These are phyloP conservation scores for Polyommatus iphigenia DNA, from an alignment of 2,888 invertebrate genomes.

Conservation along the genomic window DNA sequence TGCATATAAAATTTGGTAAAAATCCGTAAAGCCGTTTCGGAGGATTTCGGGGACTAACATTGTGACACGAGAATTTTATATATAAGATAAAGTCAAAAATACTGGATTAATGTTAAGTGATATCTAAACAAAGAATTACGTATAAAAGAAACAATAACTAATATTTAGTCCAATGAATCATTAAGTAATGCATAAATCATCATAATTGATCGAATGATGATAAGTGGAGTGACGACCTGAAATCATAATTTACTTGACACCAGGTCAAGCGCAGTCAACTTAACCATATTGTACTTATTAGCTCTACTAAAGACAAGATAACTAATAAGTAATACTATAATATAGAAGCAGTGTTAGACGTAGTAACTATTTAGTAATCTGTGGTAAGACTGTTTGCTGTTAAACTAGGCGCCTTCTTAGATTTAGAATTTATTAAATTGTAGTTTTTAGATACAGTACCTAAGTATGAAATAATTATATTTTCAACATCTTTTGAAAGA, in stretches of 20 bases:
- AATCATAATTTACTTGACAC: conserved; percentile 14
- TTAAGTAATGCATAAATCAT: not conserved
- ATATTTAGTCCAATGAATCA: not conserved
- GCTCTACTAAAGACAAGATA: not conserved
- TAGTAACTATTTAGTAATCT: too few species aligned
- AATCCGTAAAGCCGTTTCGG: too few species aligned
- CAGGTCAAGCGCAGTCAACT: conserved; percentile 13
- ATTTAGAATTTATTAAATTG: too few species aligned
- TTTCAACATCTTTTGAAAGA: too few species aligned
- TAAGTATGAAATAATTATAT: too few species aligned
- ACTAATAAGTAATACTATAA: not conserved
- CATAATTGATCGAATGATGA: not conserved
- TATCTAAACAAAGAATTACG: not conserved
- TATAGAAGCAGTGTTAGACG: not conserved
- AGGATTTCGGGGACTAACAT: too few species aligned
- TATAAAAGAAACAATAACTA: not conserved
- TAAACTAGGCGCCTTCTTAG: too few species aligned
- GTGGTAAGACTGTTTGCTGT: not conserved
- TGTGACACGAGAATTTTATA: too few species aligned
- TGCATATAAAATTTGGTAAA: too few species aligned
- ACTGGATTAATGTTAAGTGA: not conserved
- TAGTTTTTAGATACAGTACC: too few species aligned
- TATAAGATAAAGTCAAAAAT: not conserved
- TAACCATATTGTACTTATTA: not conserved
- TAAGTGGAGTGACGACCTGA: conserved; percentile 20